phyloP scores from a whole-genome alignment of 2,113 vertebrate species.

The Phyllostomus discolor region DNA sequence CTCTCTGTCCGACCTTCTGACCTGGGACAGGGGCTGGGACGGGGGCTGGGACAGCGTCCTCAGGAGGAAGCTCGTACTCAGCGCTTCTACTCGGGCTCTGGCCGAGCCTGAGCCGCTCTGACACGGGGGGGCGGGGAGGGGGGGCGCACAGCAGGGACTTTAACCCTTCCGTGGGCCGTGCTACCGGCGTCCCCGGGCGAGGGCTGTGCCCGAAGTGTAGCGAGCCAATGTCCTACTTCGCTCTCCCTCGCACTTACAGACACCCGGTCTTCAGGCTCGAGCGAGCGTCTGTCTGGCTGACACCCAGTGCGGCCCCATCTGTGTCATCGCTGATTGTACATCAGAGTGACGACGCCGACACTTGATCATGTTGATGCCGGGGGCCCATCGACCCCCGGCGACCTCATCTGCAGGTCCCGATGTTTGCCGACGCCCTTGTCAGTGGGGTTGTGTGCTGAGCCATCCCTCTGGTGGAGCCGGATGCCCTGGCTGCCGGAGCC shows the following conservation, averaged over 20 bases:
- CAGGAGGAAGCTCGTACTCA: rapidly evolving
- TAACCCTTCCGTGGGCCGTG: rapidly evolving
- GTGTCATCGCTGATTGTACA: conserved; percentile 29
- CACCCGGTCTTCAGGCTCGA: background rate
- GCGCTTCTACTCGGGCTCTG: background rate
- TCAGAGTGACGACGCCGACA: conserved; percentile 1
- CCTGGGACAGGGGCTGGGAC: too few relatives aligned
- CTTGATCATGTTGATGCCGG: background rate
- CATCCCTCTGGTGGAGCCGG: conserved; percentile 27
- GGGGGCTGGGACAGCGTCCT: background rate
- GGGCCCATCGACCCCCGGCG: background rate
- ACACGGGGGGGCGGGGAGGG: background rate
- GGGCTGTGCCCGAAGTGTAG: background rate
- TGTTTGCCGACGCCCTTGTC: background rate
- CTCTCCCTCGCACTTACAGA: background rate
- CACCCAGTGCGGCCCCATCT: background rate
- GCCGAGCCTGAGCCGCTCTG: too few relatives aligned
- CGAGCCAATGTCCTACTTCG: background rate
- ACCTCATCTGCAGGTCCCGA: background rate
- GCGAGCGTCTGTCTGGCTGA: background rate
- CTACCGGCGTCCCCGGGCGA: rapidly evolving
- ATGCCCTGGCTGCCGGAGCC: background rate
- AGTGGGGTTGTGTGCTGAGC: conserved; percentile 19
- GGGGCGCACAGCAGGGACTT: background rate
- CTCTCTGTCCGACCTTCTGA: rapidly evolving